Base-by-base conservation (phyloP, 2,888 invertebrate genomes). In the Orthosia gothica region DNA sequence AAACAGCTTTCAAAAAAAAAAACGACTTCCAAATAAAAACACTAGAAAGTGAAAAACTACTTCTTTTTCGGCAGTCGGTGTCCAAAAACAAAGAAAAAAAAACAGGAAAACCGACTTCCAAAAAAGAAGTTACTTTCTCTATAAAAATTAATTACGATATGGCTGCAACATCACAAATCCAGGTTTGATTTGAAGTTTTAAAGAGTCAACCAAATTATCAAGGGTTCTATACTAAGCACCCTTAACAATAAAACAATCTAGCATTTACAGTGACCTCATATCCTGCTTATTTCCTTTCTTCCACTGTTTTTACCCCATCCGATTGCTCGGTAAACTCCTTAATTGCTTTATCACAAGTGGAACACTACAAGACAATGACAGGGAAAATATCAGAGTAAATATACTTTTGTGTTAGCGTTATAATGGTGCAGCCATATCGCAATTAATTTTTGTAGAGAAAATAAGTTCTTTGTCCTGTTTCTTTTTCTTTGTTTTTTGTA, bases 341-440 rank as follows among this genome's bases (percentile, higher is more conserved):
- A 70, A 81, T 83, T 81, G 64, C 70, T 78, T 47, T 78, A 54
- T 58, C 54, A 74, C 70, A 18, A 58, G n/a, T 26, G 67, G 67
- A 78, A 57, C 61, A 69, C 59, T 68, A 68, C 67, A 49, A 58
- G 61, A 70, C 50, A 73, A 59, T 45, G 50, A 26, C 58, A 63
- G 18, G 15, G 18, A n/a, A 76, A 66, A 16, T 50, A 45, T 58
- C 58, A 13, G 12, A 40, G 40, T 23, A 55, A 76, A 74, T 64
- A 50, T 70, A 57, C 40, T 52, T 50, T 69, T 20, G 7, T 20
- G 13, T 62, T 69, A 54, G 2, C 40, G 12, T 32, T 40, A 20
- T 20, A 47, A 40, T 49, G 12, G n/a, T 5, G n/a, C 15, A 13
- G 15, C 12, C 15, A 61, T 26, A 72, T 11, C 15, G 11, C 18